phyloP scores from a whole-genome alignment of 2,113 vertebrate species.

The Chunga burmeisteri region DNA sequence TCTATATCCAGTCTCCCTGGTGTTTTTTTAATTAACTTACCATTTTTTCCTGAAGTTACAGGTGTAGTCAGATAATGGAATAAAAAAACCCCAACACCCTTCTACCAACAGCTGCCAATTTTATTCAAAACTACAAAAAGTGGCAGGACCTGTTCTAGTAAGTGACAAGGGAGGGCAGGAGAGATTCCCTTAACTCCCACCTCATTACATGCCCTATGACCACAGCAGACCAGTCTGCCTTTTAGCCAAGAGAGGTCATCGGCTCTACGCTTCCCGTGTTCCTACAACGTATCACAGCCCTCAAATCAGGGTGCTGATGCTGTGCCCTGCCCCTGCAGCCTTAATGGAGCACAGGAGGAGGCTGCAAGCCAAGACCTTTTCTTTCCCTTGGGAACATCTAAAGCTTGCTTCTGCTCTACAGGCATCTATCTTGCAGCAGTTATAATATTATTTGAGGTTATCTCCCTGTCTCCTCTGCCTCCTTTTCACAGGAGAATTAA shows the following conservation, averaged over 20 bases:
- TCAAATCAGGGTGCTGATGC: accelerated
- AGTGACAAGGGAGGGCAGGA: background rate
- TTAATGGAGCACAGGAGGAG: accelerated
- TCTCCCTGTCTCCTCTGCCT: background rate
- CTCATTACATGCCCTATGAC: too few relatives aligned
- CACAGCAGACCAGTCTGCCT: background rate
- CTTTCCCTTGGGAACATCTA: background rate
- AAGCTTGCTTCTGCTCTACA: background rate
- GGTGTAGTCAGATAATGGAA: background rate
- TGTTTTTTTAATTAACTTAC: background rate
- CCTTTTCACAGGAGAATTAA: background rate
- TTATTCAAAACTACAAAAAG: background rate
- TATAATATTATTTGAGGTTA: background rate
- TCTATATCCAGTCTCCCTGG: background rate
- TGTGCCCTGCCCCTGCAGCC: background rate
- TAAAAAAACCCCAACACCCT: background rate
- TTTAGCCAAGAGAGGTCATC: accelerated
- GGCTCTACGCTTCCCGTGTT: background rate
- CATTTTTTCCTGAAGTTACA: background rate
- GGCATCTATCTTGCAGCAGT: background rate
- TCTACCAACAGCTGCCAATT: background rate
- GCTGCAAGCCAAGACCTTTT: background rate
- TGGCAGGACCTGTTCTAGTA: background rate
- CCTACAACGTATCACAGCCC: background rate
- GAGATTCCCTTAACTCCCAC: too few relatives aligned